Evolutionary conservation across 2,113 vertebrate genomes (phyloP).

Genomic region (Peromyscus californicus): DNA sequence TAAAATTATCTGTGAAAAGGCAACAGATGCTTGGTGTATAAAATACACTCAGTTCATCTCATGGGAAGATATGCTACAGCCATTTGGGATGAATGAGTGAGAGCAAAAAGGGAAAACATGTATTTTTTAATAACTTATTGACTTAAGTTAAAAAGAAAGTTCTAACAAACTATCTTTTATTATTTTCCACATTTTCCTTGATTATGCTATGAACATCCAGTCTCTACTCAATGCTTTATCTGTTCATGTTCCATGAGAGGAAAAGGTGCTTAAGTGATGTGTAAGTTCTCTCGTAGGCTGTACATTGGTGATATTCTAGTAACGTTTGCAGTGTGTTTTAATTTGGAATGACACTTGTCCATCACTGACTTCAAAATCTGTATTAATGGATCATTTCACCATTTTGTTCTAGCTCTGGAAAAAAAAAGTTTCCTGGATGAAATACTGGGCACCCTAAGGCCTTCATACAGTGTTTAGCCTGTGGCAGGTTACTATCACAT

Average conservation of each 20-base stretch:
- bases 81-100: background rate
- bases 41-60: background rate
- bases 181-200: background rate
- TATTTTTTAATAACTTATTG: background rate
- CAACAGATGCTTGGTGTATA: background rate
- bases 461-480: background rate
- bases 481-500: background rate
- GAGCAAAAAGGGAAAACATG: background rate
- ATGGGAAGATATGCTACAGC: background rate
- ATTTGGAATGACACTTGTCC: background rate
- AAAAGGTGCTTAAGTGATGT: background rate
- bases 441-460: background rate
- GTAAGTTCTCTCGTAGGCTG: background rate
- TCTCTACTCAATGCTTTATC: background rate
- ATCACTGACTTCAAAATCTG: constrained; percentile 11
- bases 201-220: background rate
- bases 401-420: background rate
- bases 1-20: constrained; percentile 9
- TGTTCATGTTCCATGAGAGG: background rate
- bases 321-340: constrained; percentile 26
- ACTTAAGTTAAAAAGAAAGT: constrained; percentile 3
- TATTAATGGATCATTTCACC: background rate
- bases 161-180: background rate
- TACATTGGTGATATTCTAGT: background rate
- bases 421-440: background rate